Evolutionary conservation across 2,888 invertebrate genomes (phyloP), one percentile per base, ranked within the genome.

Genomic region (Melanostoma scalare): DNA sequence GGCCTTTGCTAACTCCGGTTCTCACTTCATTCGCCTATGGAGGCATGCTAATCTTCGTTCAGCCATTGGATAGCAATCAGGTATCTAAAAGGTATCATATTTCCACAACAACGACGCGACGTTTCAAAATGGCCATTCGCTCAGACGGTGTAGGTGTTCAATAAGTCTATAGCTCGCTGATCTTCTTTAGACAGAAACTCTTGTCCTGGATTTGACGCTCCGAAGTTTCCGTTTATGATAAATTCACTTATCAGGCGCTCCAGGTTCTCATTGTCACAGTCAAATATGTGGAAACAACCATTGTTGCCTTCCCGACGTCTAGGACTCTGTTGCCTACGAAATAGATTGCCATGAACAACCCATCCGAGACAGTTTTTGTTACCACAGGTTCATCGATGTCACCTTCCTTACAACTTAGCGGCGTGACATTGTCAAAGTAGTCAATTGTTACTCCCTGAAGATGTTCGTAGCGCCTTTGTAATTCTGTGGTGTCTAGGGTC

Each of bases 51-150:
- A 3, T 6, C 65, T 9, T 9, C 65, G 9, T 42, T 52, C 20
- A 5, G 52, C 40, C 31, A 60, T 44, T 6, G 60, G 60, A 9
- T 44, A n/a, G n/a, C 65, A 52, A 31, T 52, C 44, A 31, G 65
- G 65, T n/a, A 65, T 20, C 20, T 20, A 20, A 20, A 20, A 20
- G 20, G 20, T 20, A 20, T 20, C 20, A 20, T 20, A 20, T 20
- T 20, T 20, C 20, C 20, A 20, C 20, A 20, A 20, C 20, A 20
- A 20, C 20, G 1, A 20, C 20, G 20, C 20, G 1, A 20, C 20
- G 20, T 20, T 20, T 20, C 20, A 0, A 20, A 20, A 20, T 1
- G 1, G 20, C 20, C 20, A 20, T 20, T 20, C 20, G 20, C 20
- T 20, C 20, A 1, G 1, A 20, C 1, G 20, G 20, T 20, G 20